Evolutionary conservation across 2,113 vertebrate species (phyloP).

Genomic region (Larimichthys crocea): DNA sequence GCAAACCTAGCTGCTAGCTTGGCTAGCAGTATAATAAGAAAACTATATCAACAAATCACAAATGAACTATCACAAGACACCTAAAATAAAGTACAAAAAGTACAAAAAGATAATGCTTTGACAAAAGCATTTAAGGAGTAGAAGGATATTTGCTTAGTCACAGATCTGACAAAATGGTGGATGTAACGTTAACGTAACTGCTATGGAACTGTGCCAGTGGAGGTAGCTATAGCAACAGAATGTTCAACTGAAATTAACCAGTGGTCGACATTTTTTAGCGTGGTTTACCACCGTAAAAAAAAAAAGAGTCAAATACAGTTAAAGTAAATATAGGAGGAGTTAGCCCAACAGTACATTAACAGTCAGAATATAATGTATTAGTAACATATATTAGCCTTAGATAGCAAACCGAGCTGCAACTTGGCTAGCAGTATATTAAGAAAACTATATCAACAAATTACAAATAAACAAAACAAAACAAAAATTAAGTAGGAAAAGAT

Average conservation of each 20-base stretch:
- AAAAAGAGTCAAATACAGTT: no score
- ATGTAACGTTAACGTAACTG: no score
- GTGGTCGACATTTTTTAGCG: no score
- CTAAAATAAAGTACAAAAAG: no score
- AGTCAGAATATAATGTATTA: background rate
- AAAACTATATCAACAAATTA: background rate
- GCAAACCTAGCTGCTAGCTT: no score
- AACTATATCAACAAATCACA: no score
- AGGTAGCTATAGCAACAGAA: background rate
- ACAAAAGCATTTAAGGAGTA: no score
- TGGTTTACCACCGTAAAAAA: background rate
- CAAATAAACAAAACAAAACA: background rate
- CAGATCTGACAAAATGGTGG: no score
- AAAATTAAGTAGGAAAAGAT: background rate
- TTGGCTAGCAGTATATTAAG: background rate
- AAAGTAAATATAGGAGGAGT: no score
- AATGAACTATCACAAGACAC: no score
- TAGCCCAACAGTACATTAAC: background rate
- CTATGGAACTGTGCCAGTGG: background rate
- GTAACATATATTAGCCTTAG: background rate
- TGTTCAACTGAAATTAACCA: background rate
- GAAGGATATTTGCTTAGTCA: background rate
- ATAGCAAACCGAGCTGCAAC: background rate
- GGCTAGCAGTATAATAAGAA: no score
- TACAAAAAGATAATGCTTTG: no score